Base-by-base conservation (phyloP, 1,140 invertebrate genomes). In the Lethrus apterus region DNA sequence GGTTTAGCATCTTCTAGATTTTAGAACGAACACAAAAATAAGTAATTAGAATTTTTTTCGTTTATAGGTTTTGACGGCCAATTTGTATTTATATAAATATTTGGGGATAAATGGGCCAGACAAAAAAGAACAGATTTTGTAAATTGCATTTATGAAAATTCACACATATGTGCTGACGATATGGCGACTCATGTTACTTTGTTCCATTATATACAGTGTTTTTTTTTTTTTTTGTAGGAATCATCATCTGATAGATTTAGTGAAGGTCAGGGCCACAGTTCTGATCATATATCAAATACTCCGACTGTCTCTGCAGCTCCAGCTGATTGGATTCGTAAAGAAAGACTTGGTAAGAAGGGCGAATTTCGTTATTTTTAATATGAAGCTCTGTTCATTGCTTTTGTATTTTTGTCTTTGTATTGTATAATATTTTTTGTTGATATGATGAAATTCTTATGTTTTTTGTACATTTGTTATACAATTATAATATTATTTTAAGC, bases 361-460 rank as follows among this genome's bases (percentile, higher is more conserved):
- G 91, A 93, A 78, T 93, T 95, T 68, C 81, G 91, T 70, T 95
- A 95, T 71, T 93, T 95, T 73, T 94, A 80, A 76, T 50, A 21
- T 29, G 24, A 40, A 38, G 23, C 8, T 18, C 31, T 44, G 43
- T 38, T 11, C 34, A 38, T 21, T 24, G 36, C 19, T 46, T 19
- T 47, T 34, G 24, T 20, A 33, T 29, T 11, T 15, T 11, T 30
- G 21, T 32, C 34, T 48, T 47, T 47, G 43, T 54, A 36, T 47
- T 38, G 50, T 47, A 51, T 46, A 45, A 51, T 47, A 51, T 40
- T 44, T 18, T 51, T 47, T 43, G 18, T 26, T 41, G 18, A 11
- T 23, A 33, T 14, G 23, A 8, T 8, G 4, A 5, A 33, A 11
- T 5, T 4, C 9, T 33, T 33, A 4, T 41, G 38, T 29, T 26